These are phyloP conservation scores for Psix sp. DNA, from an alignment of 1,140 invertebrate species.

Conservation along the genomic window DNA sequence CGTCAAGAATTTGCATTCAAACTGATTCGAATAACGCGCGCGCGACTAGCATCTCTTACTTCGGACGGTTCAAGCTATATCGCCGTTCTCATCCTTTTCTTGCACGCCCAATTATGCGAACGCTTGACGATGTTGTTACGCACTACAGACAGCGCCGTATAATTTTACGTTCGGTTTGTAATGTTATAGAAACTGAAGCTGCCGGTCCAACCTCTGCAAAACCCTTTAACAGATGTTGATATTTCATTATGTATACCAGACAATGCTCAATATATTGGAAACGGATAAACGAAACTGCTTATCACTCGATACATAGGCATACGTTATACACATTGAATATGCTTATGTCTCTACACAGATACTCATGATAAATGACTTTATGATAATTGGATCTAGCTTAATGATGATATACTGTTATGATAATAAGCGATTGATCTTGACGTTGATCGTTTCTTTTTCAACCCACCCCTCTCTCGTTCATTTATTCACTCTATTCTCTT, in stretches of 20 bases:
- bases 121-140: constrained; percentile 45
- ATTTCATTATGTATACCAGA: constrained; percentile 34
- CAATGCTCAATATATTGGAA: constrained; percentile 47
- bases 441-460: constrained; percentile 23
- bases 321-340: constrained; percentile 40
- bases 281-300: constrained; percentile 57
- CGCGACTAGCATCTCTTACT: constrained; percentile 30
- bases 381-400: constrained; percentile 48
- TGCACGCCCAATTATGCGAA: constrained; percentile 52
- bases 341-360: constrained; percentile 34
- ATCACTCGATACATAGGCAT: constrained; percentile 43
- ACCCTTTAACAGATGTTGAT: constrained; percentile 52
- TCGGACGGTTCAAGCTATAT: constrained; percentile 12
- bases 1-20: constrained; percentile 56
- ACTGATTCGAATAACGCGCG: constrained; percentile 52
- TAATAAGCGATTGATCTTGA: constrained; percentile 47
- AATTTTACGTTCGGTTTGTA: constrained; percentile 54
- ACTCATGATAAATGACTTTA: constrained; percentile 49
- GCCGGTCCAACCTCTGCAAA: constrained; percentile 27
- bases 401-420: constrained; percentile 48
- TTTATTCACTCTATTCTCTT: constrained; percentile 2
- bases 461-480: constrained; percentile 8
- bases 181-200: constrained; percentile 40
- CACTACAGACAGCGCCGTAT: constrained; percentile 39
- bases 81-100: constrained; percentile 29